Evolutionary conservation across 2,888 invertebrate species (phyloP), one percentile per base, ranked within the genome.

Genomic region (Hermaeophaga mercurialis): DNA sequence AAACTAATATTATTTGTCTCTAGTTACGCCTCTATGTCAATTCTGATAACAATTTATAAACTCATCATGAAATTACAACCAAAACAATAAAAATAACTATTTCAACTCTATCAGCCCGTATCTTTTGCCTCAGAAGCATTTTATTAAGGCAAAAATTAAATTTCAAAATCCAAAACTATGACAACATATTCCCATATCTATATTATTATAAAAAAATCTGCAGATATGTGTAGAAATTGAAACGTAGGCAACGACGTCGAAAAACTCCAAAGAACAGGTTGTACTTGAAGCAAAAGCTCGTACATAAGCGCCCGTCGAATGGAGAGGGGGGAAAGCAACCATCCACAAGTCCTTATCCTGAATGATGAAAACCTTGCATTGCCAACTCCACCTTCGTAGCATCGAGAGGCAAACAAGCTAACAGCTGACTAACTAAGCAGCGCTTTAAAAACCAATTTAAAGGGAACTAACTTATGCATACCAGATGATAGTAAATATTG

Each of bases 241-340:
- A 15, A 14, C 8, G 26, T 43, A 26, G 59, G 49, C 59, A 60
- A 56, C 59, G 38, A 7, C 36, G 56, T 46, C 11, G 52, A 22
- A 47, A 53, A 56, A 49, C 58, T 54, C 39, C 26, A 11, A 48
- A 50, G 58, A 61, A 61, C 61, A 58, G 58, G 61, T 61, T 61
- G 59, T 56, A 54, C 50, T 56, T 54, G 44, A 56, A 45, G 44
- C 48, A 44, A 56, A 59, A 59, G 58, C 58, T 60, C 59, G 53
- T 49, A 48, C 46, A 56, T 60, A 38, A 60, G 47, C 48, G 53
- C 39, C 38, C 19, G 36, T 9, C 14, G 26, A 38, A 28, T 49
- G 39, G 56, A 47, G 54, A 56, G 59, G 59, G 45, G 22, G 39
- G n/a, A n/a, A n/a, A n/a, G n/a, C n/a, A 39, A 47, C 49, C 59